phyloP scores from a whole-genome alignment of 2,888 invertebrate genomes.

The Agrotis clavis region DNA sequence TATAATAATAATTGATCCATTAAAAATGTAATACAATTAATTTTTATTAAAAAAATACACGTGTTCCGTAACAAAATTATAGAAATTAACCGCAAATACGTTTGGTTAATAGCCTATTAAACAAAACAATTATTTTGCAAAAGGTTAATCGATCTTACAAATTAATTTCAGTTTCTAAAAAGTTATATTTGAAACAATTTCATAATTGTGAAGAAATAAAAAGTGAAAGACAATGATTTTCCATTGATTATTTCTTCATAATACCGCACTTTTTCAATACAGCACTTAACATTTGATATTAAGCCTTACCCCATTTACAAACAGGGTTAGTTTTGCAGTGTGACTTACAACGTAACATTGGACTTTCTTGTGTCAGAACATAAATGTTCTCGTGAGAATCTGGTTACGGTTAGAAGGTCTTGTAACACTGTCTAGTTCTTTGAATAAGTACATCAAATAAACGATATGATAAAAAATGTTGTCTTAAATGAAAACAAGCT shows the following conservation, averaged over 20 bases:
- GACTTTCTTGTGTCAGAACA: conserved; percentile 1
- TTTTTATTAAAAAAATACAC: background rate
- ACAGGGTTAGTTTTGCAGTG: conserved; percentile 4
- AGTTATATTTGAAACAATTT: conserved; percentile 26
- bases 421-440: conserved; percentile 13
- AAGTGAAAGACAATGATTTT: conserved; percentile 44
- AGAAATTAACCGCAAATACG: background rate
- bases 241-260: conserved; percentile 39
- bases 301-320: background rate
- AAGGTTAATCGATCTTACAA: conserved; percentile 21
- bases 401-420: conserved; percentile 13
- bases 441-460: background rate
- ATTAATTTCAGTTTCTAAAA: conserved; percentile 38
- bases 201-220: conserved; percentile 41
- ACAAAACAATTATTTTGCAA: conserved; percentile 5
- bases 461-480: too few relatives aligned
- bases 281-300: background rate
- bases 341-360: conserved; percentile 1
- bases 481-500: too few relatives aligned
- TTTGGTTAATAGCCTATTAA: background rate
- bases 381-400: conserved; percentile 39
- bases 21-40: background rate
- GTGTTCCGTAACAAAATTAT: background rate
- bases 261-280: conserved; percentile 3
- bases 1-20: background rate